A percentile compares a stretch with the other conserved stretches of the same genome.
Evolutionary conservation across 2,113 vertebrate genomes (phyloP).

Genomic region (Diphyllodes magnificus): DNA sequence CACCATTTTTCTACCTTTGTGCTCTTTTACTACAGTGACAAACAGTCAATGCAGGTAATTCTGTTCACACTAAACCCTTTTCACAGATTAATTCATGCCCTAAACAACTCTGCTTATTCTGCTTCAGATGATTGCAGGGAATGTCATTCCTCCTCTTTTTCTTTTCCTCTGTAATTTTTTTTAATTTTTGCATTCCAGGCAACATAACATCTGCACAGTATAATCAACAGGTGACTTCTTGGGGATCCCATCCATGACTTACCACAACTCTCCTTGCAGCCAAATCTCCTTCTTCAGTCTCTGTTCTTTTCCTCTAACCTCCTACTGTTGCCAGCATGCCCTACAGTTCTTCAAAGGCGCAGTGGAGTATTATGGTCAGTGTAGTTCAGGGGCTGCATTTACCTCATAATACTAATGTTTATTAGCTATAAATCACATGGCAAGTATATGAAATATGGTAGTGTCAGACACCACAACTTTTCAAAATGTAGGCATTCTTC

Average conservation of each 20-base stretch:
- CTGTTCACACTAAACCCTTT: not conserved
- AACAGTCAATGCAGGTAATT: not conserved
- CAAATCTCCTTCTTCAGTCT: not conserved
- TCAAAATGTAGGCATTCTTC: not conserved
- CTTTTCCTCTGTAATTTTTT: not conserved
- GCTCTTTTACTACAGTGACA: not conserved
- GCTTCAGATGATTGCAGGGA: not conserved
- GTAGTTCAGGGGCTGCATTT: not conserved
- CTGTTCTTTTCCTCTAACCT: not conserved
- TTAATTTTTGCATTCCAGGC: rapidly evolving
- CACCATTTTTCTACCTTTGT: not conserved
- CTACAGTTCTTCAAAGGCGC: not conserved
- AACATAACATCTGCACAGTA: not conserved
- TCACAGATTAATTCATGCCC: not conserved
- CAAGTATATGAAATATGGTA: not conserved
- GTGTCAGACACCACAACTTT: not conserved
- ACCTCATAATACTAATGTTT: not conserved
- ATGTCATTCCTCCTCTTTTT: not conserved
- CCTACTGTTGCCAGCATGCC: not conserved
- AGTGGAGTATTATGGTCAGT: not conserved
- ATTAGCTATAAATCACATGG: not conserved
- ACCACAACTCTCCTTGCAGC: not conserved
- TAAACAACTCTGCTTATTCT: not conserved
- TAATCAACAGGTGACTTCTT: not conserved
- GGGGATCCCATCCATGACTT: not conserved